Conservation (phyloP, 92 coral and sea anemone genomes). For the Muricea muricata region DNA sequence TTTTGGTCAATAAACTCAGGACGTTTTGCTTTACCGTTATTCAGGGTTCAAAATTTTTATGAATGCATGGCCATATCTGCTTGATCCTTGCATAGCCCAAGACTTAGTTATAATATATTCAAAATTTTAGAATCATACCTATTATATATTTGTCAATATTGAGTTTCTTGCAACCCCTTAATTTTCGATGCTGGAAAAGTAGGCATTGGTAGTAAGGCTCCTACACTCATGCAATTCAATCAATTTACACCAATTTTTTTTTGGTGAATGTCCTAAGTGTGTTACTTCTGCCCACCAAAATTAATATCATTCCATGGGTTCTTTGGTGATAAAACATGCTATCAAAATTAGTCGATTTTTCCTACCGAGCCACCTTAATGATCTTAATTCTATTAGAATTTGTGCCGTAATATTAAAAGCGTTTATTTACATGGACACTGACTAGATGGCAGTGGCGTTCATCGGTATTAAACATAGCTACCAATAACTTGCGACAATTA, state of each 20-base stretch:
- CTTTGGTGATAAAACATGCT: constrained; percentile 18
- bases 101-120: not conserved
- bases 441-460: too few relatives aligned
- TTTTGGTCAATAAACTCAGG: not conserved
- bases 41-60: not conserved
- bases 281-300: constrained; percentile 13
- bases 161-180: constrained; percentile 24
- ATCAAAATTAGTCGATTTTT: constrained; percentile 23
- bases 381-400: too few relatives aligned
- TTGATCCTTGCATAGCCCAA: constrained; percentile 42
- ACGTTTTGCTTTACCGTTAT: not conserved
- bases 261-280: constrained; percentile 27
- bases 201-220: not conserved
- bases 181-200: not conserved
- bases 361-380: too few relatives aligned
- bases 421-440: too few relatives aligned
- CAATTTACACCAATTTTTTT: constrained; percentile 24
- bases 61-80: constrained; percentile 27
- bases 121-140: constrained; percentile 29
- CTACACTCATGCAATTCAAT: constrained; percentile 11
- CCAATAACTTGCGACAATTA: too few relatives aligned
- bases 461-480: too few relatives aligned
- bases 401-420: too few relatives aligned
- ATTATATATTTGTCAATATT: constrained; percentile 26
- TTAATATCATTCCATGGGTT: not conserved